Evolutionary conservation across 2,797 vertebrate genomes (phyloP), one percentile per base, ranked within the genome.

Genomic region (Macropodus opercularis): DNA sequence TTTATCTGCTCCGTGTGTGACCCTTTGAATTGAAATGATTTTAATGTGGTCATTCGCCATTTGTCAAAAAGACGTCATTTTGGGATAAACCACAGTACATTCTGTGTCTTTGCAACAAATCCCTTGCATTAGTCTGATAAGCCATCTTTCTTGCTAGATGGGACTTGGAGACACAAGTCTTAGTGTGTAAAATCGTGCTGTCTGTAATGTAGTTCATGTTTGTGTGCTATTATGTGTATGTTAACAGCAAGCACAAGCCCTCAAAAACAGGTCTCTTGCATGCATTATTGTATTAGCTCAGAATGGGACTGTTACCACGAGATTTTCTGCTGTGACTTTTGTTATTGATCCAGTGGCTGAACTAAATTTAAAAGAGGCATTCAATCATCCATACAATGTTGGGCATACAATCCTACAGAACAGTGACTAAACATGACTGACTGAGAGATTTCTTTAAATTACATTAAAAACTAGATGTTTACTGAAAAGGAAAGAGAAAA

Each of bases 81-180:
- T 69, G 57, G 43, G 42, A 62, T 63, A 77, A 72, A 77, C 79
- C 70, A 62, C 68, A 61, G 64, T 15, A 56, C 58, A n/a, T 67
- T 72, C 75, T 75, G 86, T 88, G 80, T 66, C 82, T 79, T 78
- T 85, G 86, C 85, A 88, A 87, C 86, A 81, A 79, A 79, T 75
- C 73, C 63, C 36, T 21, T 32, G 43, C 58, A 24, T n/a, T 55
- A 27, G 66, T 27, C 54, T 43, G 57, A 80, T 71, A 48, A 80
- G 66, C 50, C 50, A 31, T 71, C n/a, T 29, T 72, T 61, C 75
- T 56, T 57, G 55, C 59, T 3, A 23, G 43, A 68, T 55, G 50
- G 76, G 83, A 85, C 77, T 80, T 73, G 57, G 64, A 79, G 55
- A 53, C 71, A 53, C 19, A 22, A 50, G 53, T 65, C 56, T 69